Conservation (phyloP, 2,888 invertebrate species). For the Eupithecia inturbata region DNA sequence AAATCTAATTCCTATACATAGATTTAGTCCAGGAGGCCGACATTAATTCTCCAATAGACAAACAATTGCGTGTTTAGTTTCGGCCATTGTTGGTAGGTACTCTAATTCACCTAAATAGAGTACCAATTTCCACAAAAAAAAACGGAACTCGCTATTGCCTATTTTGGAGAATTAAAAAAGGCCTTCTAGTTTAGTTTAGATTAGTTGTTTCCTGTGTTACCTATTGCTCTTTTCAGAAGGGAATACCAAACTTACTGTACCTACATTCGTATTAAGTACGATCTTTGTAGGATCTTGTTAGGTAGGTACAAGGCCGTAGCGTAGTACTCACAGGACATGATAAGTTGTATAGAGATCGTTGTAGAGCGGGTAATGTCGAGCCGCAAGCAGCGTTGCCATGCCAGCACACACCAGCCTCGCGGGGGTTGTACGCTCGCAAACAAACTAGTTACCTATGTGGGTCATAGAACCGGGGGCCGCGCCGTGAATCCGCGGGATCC, state of each 20-base stretch:
- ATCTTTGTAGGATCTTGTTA: neutral
- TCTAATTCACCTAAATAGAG: no score
- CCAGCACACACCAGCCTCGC: neutral
- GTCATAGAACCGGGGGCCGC: neutral
- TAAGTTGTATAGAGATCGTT: neutral
- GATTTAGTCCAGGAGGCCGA: no score
- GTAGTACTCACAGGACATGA: neutral
- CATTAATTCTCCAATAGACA: no score
- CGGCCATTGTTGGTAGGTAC: no score
- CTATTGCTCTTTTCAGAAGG: neutral
- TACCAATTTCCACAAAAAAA: no score
- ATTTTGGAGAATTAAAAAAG: neutral
- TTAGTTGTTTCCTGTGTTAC: no score
- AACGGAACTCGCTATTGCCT: neutral
- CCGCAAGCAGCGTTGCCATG: neutral
- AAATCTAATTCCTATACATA: neutral
- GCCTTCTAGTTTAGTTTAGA: neutral
- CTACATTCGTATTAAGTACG: neutral
- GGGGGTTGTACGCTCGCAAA: neutral
- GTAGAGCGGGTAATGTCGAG: neutral
- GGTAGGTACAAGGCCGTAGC: neutral
- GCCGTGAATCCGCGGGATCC: neutral
- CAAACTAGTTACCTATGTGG: neutral
- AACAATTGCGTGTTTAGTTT: no score
- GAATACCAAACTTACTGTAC: neutral